phyloP scores from a whole-genome alignment of 2,888 invertebrate species.

The Ophion ellenae region DNA sequence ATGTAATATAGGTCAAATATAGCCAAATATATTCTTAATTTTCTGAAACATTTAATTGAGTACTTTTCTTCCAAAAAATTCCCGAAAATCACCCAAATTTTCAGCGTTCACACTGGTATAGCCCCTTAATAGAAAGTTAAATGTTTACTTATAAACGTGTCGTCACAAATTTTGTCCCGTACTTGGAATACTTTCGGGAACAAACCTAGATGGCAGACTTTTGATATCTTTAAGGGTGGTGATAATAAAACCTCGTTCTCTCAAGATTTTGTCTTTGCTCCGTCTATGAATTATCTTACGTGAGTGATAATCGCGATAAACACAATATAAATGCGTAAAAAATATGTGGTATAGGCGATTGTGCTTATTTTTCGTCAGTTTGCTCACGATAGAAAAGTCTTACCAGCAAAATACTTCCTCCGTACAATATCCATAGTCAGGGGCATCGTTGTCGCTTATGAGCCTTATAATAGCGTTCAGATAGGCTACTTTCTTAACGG shows the following conservation, averaged over 20 bases:
- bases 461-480: conserved; percentile 95
- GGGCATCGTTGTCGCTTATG: conserved; percentile 86
- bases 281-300: not conserved
- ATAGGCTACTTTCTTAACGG: conserved; percentile 92
- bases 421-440: conserved; percentile 89
- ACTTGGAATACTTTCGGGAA: not conserved
- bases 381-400: conserved; percentile 70
- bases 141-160: too few relatives aligned
- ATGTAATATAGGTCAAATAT: too few relatives aligned
- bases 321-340: not conserved
- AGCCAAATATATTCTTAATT: too few relatives aligned
- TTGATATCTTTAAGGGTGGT: not conserved
- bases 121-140: too few relatives aligned
- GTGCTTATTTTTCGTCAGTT: not conserved
- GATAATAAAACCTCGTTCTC: not conserved
- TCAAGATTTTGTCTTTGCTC: not conserved
- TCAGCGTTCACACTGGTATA: too few relatives aligned
- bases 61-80: too few relatives aligned
- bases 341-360: not conserved
- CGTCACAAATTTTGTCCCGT: too few relatives aligned
- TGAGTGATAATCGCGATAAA: not conserved
- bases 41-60: too few relatives aligned
- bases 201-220: not conserved
- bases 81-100: too few relatives aligned
- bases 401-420: conserved; percentile 94